phyloP scores from a whole-genome alignment of 2,888 invertebrate genomes.

The Aphidius colemani region DNA sequence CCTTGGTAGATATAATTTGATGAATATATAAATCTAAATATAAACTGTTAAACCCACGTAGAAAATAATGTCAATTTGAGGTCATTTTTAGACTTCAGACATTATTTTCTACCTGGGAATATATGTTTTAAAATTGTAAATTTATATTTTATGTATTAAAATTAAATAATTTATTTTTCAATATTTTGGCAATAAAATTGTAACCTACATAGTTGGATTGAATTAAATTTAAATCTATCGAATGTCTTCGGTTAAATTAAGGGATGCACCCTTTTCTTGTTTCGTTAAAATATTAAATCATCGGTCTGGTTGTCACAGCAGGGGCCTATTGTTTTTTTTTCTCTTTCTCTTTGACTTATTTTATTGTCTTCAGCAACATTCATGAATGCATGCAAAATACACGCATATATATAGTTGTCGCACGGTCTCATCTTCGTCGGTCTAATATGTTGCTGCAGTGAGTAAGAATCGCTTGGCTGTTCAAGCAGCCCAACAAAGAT shows the following conservation, averaged over 20 bases:
- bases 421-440: constrained; percentile 7
- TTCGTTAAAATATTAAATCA: constrained; percentile 60
- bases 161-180: too few species aligned
- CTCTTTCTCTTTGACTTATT: constrained; percentile 21
- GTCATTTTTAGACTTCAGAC: too few species aligned
- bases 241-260: constrained; percentile 53
- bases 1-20: constrained; percentile 12
- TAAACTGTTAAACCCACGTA: too few species aligned
- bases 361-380: constrained; percentile 21
- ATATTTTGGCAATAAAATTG: too few species aligned
- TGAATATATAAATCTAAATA: too few species aligned
- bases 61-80: too few species aligned
- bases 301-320: constrained; percentile 57
- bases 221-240: constrained; percentile 42
- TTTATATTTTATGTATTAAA: too few species aligned
- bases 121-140: too few species aligned
- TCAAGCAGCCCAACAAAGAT: constrained; percentile 28
- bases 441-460: constrained; percentile 13
- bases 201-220: too few species aligned
- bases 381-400: neutral
- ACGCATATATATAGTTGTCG: constrained; percentile 10
- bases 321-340: constrained; percentile 44
- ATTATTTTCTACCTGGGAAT: too few species aligned
- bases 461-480: constrained; percentile 39
- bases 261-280: constrained; percentile 51